Evolutionary conservation across 2,888 invertebrate genomes (phyloP).

Genomic region (Stenodera caucasica): DNA sequence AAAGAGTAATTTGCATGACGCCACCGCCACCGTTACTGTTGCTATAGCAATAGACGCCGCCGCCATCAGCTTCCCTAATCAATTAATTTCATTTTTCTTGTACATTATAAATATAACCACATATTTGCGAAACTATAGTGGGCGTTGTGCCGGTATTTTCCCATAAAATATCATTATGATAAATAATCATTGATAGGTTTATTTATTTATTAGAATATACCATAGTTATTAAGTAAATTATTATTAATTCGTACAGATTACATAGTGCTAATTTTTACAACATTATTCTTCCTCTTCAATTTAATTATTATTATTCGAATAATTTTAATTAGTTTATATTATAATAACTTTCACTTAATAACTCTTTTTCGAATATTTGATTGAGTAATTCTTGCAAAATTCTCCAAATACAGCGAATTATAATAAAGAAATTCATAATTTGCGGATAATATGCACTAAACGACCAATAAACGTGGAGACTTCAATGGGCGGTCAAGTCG

Average conservation of each 20-base stretch:
- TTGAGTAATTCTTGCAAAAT: no score
- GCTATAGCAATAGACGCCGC: neutral
- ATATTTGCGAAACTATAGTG: no score
- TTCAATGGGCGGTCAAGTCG: no score
- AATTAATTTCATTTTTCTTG: neutral
- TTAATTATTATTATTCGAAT: neutral
- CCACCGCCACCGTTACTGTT: neutral
- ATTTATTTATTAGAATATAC: neutral
- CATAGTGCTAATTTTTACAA: neutral
- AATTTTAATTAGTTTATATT: neutral
- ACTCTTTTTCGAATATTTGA: no score
- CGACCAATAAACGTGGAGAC: no score
- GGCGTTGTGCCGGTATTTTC: neutral
- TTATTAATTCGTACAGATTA: neutral
- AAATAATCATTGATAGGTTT: neutral
- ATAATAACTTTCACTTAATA: neutral
- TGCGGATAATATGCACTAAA: no score
- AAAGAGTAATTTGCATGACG: constrained; percentile 4
- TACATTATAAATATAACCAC: neutral
- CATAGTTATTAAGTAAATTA: constrained; percentile 4
- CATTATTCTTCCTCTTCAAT: neutral
- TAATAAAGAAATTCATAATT: no score
- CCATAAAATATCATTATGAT: neutral
- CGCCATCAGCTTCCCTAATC: neutral
- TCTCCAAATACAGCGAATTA: no score